Evolutionary conservation across 2,797 vertebrate species (phyloP), one percentile per base, ranked within the genome.

Genomic region (Hozukius guyotensis): DNA sequence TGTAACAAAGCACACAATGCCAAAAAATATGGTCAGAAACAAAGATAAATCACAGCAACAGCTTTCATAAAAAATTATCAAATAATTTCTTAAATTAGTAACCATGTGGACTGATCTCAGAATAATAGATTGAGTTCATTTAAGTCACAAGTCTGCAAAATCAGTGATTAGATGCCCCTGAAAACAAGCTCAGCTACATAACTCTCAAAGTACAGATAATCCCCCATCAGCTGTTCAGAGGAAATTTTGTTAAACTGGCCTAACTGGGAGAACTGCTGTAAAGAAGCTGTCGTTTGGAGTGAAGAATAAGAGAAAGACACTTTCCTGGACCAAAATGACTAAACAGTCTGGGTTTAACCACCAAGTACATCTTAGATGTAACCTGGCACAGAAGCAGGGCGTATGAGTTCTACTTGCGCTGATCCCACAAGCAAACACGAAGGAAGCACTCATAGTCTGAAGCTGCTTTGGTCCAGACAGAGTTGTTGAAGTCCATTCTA

Each of bases 111-210:
- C 2, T 14, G 5, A 56, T 20, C 18, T 42, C 11, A 6, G 7
- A 61, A 46, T 25, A 36, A 72, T 9, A 67, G 5, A 27, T 70
- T 10, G 11, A 62, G 7, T 46, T 78, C 1, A 65, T 27, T 72
- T 2, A 71, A 38, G 25, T 66, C 29, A 61, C 29, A 55, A 36
- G 16, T 72, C 16, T 63, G 14, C 14, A 67, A 61, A 84, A 62
- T 16, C 16, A 42, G 20, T 32, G 16, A 69, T 65, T 65, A 78
- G 16, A 60, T 42, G 9, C 12, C 22, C 34, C 52, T 52, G 9
- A 60, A 74, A 63, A 82, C 25, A 7, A 20, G 55, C 25, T 76
- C 25, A 42, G 65, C 61, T 31, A 18, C 32, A 61, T 72, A 64
- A 81, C 18, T 22, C 25, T 38, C 6, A 2, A 7, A 36, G 42